phyloP scores from a whole-genome alignment of 2,888 invertebrate species.

The Sialis fuliginosa region DNA sequence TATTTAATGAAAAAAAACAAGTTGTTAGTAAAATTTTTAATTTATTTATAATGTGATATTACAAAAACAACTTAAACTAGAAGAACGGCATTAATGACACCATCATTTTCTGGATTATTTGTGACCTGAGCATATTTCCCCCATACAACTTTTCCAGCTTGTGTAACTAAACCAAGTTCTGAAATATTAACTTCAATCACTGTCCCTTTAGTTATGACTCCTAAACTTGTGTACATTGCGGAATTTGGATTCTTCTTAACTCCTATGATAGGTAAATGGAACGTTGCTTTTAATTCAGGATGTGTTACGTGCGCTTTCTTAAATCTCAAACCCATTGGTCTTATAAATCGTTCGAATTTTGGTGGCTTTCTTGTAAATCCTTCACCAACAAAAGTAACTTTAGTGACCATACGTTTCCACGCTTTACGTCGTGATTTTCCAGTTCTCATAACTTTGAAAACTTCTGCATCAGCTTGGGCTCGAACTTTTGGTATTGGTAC shows the following conservation, averaged over 20 bases:
- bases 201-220: conserved; percentile 97
- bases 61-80: conserved; percentile 48
- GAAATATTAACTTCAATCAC: conserved; percentile 96
- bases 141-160: conserved; percentile 99
- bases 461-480: conserved; percentile 92
- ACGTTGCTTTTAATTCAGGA: conserved; percentile 96
- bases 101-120: conserved; percentile 99
- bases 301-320: conserved; percentile 99
- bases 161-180: conserved; percentile 94
- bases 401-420: conserved; percentile 99
- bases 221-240: conserved; percentile 89
- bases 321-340: conserved; percentile 92
- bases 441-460: conserved; percentile 79
- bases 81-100: conserved; percentile 96
- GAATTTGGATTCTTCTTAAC: conserved; percentile 99
- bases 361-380: conserved; percentile 98
- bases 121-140: conserved; percentile 99
- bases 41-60: not conserved
- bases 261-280: conserved; percentile 91
- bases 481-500: conserved; percentile 97
- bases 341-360: conserved; percentile 94
- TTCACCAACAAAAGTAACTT: conserved; percentile 95
- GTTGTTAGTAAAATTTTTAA: not conserved
- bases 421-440: conserved; percentile 90
- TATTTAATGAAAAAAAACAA: no score